Conservation (phyloP, 2,797 vertebrate species). For the Melanotaenia parkinsoni region DNA sequence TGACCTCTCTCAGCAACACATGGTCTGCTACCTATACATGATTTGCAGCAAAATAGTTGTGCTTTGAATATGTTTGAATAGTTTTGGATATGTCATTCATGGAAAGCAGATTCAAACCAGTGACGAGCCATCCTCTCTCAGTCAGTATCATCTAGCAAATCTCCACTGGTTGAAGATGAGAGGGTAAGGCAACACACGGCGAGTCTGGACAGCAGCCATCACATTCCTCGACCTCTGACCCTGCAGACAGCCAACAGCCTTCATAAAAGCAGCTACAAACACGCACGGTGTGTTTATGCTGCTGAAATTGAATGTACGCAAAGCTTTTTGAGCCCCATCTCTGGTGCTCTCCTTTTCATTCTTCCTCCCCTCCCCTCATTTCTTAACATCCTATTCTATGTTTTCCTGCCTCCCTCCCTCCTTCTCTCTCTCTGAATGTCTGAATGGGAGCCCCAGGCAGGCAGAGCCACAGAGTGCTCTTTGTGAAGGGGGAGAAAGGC, state of each 20-base stretch:
- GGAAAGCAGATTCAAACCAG: slow-evolving; percentile 72
- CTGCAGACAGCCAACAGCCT: slow-evolving; percentile 36
- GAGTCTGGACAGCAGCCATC: slow-evolving; percentile 50
- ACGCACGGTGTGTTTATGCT: slow-evolving; percentile 25
- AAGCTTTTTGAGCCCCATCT: slow-evolving; percentile 31
- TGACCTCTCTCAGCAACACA: slow-evolving; percentile 47
- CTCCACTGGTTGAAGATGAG: slow-evolving; percentile 20
- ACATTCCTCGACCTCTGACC: slow-evolving; percentile 62
- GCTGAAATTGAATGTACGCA: slow-evolving; percentile 32
- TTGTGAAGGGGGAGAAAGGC: slow-evolving; percentile 78
- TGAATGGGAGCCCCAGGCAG: slow-evolving; percentile 75
- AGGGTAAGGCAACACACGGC: slow-evolving; percentile 2
- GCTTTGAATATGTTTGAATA: slow-evolving; percentile 73
- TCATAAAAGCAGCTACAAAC: slow-evolving; percentile 47
- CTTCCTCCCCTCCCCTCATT: slow-evolving; percentile 46
- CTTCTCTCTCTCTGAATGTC: slow-evolving; percentile 58
- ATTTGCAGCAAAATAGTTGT: slow-evolving; percentile 51
- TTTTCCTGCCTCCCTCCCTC: slow-evolving; percentile 64
- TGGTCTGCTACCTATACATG: slow-evolving; percentile 52
- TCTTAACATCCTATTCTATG: slow-evolving; percentile 61
- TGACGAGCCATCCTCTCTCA: slow-evolving; percentile 3
- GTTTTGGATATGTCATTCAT: slow-evolving; percentile 67
- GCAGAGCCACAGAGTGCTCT: slow-evolving; percentile 78
- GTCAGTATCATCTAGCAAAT: slow-evolving; percentile 13
- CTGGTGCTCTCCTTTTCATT: slow-evolving; percentile 39